Evolutionary conservation across 2,888 invertebrate genomes (phyloP).

Genomic region (Cerceris rybyensis): DNA sequence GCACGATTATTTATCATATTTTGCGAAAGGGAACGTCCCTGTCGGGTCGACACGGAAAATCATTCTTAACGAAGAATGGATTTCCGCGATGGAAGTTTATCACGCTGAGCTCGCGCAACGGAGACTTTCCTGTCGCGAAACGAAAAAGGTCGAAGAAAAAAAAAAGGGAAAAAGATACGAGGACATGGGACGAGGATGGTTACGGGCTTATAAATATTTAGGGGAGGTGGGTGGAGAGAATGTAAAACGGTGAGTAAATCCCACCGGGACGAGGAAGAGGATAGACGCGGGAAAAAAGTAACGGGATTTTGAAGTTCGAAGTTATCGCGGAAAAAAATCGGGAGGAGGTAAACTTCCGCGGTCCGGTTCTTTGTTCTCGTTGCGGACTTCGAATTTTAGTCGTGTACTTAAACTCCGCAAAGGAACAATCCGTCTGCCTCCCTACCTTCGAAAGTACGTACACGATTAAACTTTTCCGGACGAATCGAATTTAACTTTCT

Average conservation of each 20-base stretch:
- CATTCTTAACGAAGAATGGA: constrained; percentile 1
- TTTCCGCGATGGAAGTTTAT: neutral
- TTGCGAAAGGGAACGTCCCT: neutral
- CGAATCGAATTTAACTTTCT: constrained; percentile 79
- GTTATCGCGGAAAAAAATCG: constrained; percentile 11
- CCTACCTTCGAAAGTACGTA: constrained; percentile 63
- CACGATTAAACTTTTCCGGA: constrained; percentile 78
- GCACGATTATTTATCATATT: too few relatives aligned
- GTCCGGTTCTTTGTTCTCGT: constrained; percentile 22
- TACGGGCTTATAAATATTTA: neutral
- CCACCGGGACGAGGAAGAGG: neutral
- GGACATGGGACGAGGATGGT: neutral
- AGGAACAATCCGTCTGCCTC: constrained; percentile 64
- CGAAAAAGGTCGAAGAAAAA: neutral
- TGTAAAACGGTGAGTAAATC: neutral
- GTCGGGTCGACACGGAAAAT: neutral
- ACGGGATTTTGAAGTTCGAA: constrained; percentile 1
- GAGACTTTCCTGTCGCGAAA: neutral
- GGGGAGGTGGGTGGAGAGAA: neutral
- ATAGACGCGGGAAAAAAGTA: neutral
- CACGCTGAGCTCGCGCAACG: neutral
- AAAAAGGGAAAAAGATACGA: neutral
- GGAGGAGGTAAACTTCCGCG: neutral
- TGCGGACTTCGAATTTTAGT: constrained; percentile 55
- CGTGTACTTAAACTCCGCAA: constrained; percentile 57